Evolutionary conservation across 2,888 invertebrate genomes (phyloP), one percentile per base, ranked within the genome.

Genomic region (Hirudinaria manillensis): DNA sequence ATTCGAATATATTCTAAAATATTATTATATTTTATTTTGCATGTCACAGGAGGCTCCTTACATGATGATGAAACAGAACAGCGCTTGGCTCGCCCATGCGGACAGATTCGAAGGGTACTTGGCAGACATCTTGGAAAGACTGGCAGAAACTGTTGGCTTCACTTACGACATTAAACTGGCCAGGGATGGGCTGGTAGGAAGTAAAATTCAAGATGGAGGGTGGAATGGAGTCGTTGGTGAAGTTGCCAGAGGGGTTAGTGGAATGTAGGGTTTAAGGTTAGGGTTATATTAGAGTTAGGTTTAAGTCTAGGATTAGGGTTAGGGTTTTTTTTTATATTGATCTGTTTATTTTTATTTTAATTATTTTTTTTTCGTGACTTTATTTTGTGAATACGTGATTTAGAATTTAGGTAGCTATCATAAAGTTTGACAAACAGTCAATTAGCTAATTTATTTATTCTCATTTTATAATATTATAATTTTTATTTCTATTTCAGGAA

Each of bases 101-200:
- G 77, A 80, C 56, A 77, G 77, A 4, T 80, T 76, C 70, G 80
- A 80, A 74, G 80, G 80, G 36, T 78, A 78, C 76, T 72, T 80
- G 68, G 77, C 78, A 16, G 80, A 80, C 77, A 76, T 80, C 53
- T 56, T 80, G 51, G 21, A 34, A 16, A 27, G 55, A 10, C 56
- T 80, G 24, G 56, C 78, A 3, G 27, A 45, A 13, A 29, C 75
- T 16, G 53, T 77, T 29, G 79, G 79, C n/a, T 78, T 80, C 70
- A 73, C 77, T 21, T 79, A 79, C 74, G 76, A 77, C 67, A 79
- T 80, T 51, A 77, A 77, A 10, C 75, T 80, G 74, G 56, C 76
- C 19, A 65, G 74, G 21, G 80, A 79, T 55, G 75, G 73, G 10
- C 45, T 51, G 56, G 38, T 73, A 34, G 76, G 74, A 45, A 34